These are phyloP conservation scores for Oreortyx pictus DNA, from an alignment of 2,797 vertebrate genomes.

Conservation along the genomic window DNA sequence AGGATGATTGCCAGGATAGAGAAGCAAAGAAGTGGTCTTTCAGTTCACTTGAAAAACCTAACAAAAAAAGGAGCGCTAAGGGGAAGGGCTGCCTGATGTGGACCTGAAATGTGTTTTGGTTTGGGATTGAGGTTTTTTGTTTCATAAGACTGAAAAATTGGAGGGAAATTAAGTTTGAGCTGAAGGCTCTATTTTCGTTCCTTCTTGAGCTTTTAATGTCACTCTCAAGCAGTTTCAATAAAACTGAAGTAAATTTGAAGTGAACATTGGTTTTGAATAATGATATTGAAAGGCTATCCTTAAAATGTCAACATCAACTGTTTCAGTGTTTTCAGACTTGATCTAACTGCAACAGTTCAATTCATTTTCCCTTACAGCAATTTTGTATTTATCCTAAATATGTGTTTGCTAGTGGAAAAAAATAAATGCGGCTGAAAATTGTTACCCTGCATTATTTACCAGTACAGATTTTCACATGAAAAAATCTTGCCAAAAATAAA, in stretches of 20 bases:
- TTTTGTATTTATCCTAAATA: slow-evolving; percentile 53
- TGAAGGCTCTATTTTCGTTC: not conserved
- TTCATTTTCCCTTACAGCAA: not conserved
- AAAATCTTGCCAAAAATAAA: not conserved
- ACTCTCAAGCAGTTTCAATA: slow-evolving; percentile 8
- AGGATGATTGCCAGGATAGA: not conserved
- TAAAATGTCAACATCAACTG: slow-evolving; percentile 32
- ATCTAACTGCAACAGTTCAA: not conserved
- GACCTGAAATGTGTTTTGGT: not conserved
- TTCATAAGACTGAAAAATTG: not conserved
- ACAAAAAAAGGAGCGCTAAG: not conserved
- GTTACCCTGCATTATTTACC: not conserved
- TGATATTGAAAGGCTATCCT: not conserved
- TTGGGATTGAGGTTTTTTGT: not conserved
- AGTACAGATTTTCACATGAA: slow-evolving; percentile 19
- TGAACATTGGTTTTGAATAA: slow-evolving; percentile 19
- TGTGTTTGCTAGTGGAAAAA: not conserved
- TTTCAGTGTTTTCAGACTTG: not conserved
- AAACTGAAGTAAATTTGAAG: slow-evolving; percentile 45
- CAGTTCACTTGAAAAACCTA: not conserved
- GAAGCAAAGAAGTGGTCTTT: not conserved
- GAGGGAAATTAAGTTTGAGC: not conserved
- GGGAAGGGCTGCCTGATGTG: not conserved
- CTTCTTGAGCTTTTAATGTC: not conserved
- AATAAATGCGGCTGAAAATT: slow-evolving; percentile 24